Percentiles rank a stretch among this genome's conserved stretches.
Evolutionary conservation across 2,113 vertebrate genomes (phyloP).

Genomic region (Morphnarchus princeps): DNA sequence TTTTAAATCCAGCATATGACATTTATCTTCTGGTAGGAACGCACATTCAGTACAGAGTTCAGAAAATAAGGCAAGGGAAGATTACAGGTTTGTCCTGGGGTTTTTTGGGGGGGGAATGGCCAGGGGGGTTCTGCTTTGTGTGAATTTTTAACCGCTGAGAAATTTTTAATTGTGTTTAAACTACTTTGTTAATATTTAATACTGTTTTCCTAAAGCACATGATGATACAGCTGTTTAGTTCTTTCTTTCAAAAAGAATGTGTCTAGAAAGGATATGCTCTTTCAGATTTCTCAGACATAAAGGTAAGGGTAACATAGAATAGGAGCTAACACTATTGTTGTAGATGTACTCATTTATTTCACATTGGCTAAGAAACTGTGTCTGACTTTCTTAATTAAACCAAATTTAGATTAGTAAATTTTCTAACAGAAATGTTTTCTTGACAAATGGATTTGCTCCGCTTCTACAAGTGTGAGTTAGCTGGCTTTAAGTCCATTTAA

Average conservation of each 20-base stretch:
- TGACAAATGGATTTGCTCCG: not conserved
- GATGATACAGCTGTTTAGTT: not conserved
- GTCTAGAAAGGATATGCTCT: not conserved
- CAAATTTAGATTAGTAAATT: not conserved
- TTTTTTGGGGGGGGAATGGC: too few species aligned
- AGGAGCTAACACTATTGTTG: not conserved
- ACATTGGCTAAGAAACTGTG: not conserved
- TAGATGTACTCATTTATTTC: not conserved
- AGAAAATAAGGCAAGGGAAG: constrained; percentile 92
- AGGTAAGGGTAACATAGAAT: not conserved
- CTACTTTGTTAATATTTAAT: not conserved
- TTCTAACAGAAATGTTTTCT: not conserved
- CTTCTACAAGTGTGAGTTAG: not conserved
- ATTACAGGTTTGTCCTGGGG: constrained; percentile 80
- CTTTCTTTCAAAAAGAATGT: not conserved
- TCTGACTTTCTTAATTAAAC: not conserved
- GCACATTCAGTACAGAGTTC: constrained; percentile 86
- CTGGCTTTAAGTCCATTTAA: not conserved
- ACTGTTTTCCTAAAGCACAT: not conserved
- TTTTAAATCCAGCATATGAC: constrained; percentile 87
- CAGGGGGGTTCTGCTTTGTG: not conserved
- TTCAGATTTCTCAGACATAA: not conserved
- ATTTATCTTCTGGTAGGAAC: constrained; percentile 90
- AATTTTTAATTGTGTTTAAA: not conserved
- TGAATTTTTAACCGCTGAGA: not conserved